phyloP scores from a whole-genome alignment of 1,140 invertebrate species.

The Lordiphosa clarofinis region DNA sequence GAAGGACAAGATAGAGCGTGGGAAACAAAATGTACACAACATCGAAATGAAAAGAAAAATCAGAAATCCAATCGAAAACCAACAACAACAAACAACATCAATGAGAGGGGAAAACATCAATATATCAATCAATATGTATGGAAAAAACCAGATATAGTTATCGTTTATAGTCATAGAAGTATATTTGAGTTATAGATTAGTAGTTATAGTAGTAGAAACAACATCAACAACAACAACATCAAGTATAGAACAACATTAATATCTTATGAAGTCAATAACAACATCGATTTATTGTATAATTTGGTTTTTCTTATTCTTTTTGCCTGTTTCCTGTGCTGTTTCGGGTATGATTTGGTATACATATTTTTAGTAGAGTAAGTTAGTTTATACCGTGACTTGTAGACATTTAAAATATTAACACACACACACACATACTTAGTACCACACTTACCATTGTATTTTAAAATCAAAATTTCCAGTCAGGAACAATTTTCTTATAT shows the following conservation, averaged over 20 bases:
- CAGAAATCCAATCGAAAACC: constrained; percentile 11
- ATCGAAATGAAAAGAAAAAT: constrained; percentile 27
- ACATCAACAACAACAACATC: constrained; percentile 75
- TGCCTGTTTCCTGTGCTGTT: too few relatives aligned
- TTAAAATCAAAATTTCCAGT: too few relatives aligned
- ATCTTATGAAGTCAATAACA: constrained; percentile 62
- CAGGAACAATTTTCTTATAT: too few relatives aligned
- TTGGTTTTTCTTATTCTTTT: too few relatives aligned
- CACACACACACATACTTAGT: constrained; percentile 4
- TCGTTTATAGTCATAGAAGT: constrained; percentile 36
- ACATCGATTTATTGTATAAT: constrained; percentile 45
- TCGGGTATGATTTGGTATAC: constrained; percentile 5
- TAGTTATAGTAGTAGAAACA: constrained; percentile 56
- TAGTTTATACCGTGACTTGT: not conserved
- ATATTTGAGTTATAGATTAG: constrained; percentile 37
- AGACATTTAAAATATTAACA: not conserved
- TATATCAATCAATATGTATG: constrained; percentile 30
- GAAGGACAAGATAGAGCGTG: constrained; percentile 20
- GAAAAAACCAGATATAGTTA: constrained; percentile 36
- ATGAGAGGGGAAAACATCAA: constrained; percentile 35
- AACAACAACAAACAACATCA: constrained; percentile 49
- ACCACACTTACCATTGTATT: constrained; percentile 7
- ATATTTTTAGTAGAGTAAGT: constrained; percentile 1
- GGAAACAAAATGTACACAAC: constrained; percentile 32
- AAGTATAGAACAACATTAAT: constrained; percentile 70